Evolutionary conservation across 2,113 vertebrate genomes (phyloP), one percentile per base, ranked within the genome.

Genomic region (Prochilodus magdalenae): DNA sequence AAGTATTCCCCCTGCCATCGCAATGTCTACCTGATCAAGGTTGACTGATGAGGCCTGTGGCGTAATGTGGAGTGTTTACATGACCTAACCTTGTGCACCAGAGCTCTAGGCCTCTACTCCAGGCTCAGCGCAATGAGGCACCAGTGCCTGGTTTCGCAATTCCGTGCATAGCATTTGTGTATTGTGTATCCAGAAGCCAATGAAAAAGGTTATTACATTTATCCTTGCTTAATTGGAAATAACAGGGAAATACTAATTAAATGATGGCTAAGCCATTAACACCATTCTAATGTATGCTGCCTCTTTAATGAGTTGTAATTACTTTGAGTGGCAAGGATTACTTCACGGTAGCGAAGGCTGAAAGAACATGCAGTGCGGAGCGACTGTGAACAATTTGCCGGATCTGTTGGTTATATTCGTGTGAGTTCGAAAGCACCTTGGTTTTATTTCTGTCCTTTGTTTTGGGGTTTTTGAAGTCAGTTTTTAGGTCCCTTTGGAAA

Each of bases 271-370:
- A 33, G 33, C 55, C 40, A 80, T 73, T 72, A 80, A 51, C 78
- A 62, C 55, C 44, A 44, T 51, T 44, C 20, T 65, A 26, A 66
- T 70, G 59, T 70, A 66, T 83, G 55, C 62, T 75, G 53, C 26
- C 65, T 62, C 40, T 66, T 49, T 75, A 75, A 84, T 80, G 73
- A 79, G 55, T 62, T 63, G 57, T 80, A 75, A 69, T 83, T 79
- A 77, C 62, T 0, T 47, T 14, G 62, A 83, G 33, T 73, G 72
- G 53, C 73, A 74, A 47, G 30, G 33, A 30, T 78, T 78, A 67
- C 63, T 78, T 33, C 63, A 67, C 29, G 13, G 63, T 33, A 33
- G 47, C 62, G 30, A n/a, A 24, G 29, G 63, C 63, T 79, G n/a
- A 59, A 57, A 69, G 30, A 36, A 78, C 30, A 78, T 40, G 29